Evolutionary conservation across 2,113 vertebrate genomes (phyloP), one percentile per base, ranked within the genome.

Genomic region (Pseudopodoces humilis): DNA sequence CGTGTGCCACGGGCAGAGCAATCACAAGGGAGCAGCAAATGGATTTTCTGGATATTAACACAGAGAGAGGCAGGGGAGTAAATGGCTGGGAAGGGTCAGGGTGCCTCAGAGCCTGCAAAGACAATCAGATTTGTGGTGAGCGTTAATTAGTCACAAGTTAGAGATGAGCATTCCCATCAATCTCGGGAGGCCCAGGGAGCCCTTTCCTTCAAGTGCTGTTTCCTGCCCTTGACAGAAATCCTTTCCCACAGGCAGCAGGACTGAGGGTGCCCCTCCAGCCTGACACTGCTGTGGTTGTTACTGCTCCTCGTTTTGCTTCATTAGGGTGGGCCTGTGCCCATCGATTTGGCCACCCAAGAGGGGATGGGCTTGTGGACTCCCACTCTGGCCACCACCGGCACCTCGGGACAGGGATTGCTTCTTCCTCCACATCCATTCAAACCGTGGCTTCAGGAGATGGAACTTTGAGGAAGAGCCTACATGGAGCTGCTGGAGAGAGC

Each of bases 221-320:
- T 58, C 23, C 63, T 24, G 43, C 56, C 39, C 60, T 41, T 20
- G 17, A 2, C 2, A 39, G 39, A 9, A 75, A 27, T 11, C 10
- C 19, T 11, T 56, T 39, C 59, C 47, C 49, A 47, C 22, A 35
- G 39, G 41, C 58, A 44, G 17, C 7, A 31, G 24, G 37, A 7
- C 37, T 25, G 37, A 20, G 11, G 63, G 13, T n/a, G n/a, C 15
- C 47, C 49, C 47, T 37, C 10, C 41, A 67, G 31, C 31, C 27
- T 62, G 25, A 7, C 5, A 3, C 6, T 22, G 5, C 37, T 46
- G 0, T 25, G 44, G 0, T 35, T n/a, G 33, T 13, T 10, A 6
- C 22, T 47, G 11, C n/a, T 83, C 25, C 30, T 52, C 7, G 0
- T 58, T 37, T 9, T 19, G 22, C 28, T 65, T 19, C 35, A 5